phyloP scores from a whole-genome alignment of 2,113 vertebrate genomes.

The Brachypteracias leptosomus region DNA sequence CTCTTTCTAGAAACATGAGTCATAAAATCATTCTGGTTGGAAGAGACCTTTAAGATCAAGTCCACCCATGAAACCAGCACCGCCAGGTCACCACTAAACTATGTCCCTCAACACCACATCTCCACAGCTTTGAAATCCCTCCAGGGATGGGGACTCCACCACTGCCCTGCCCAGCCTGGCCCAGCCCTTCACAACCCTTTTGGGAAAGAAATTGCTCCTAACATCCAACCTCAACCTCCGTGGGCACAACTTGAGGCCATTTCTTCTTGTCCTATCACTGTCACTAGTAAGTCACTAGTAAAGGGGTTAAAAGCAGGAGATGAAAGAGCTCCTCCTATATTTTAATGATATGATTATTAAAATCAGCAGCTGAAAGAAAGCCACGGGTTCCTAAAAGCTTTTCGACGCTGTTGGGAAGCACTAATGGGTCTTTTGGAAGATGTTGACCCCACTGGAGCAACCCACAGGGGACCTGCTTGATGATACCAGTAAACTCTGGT shows the following conservation, averaged over 20 bases:
- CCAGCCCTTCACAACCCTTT: too few species aligned
- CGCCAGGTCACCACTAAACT: neutral
- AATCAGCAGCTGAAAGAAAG: neutral
- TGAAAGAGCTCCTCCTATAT: neutral
- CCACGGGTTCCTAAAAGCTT: neutral
- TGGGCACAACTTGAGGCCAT: neutral
- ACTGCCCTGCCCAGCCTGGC: neutral
- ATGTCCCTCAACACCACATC: neutral
- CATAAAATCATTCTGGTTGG: neutral
- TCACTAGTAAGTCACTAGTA: neutral
- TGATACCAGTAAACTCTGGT: neutral
- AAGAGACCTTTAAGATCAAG: neutral
- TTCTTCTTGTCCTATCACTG: neutral
- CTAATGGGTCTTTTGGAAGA: neutral
- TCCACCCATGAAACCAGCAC: neutral
- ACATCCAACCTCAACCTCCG: neutral
- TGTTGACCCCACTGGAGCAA: neutral
- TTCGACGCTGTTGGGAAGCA: neutral
- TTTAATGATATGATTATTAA: neutral
- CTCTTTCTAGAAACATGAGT: neutral
- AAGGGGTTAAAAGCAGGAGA: neutral
- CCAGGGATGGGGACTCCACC: neutral
- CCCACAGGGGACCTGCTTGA: neutral
- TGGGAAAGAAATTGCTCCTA: neutral
- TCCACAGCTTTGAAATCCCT: neutral